phyloP scores from a whole-genome alignment of 1,140 invertebrate genomes.

The Saxidomus purpurata region DNA sequence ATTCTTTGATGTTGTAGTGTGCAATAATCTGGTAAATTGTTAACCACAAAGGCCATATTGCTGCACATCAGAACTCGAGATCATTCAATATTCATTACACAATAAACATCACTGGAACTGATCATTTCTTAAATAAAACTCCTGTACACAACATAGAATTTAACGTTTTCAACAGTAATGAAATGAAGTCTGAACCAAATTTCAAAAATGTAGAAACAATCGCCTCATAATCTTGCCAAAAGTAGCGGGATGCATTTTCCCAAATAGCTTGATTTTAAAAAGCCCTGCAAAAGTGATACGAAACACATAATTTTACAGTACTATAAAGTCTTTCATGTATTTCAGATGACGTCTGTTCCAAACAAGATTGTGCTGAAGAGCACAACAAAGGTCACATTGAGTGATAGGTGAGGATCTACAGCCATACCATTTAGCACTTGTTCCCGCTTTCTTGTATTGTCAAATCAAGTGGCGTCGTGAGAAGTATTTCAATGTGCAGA shows the following conservation, averaged over 20 bases:
- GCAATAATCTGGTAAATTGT: too few species aligned
- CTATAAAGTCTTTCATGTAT: background rate
- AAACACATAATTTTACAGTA: background rate
- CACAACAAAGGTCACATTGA: constrained; percentile 84
- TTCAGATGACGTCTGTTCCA: constrained; percentile 78
- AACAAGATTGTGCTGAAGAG: constrained; percentile 85
- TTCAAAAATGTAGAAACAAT: background rate
- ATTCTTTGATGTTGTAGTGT: too few species aligned
- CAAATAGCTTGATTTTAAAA: too few species aligned
- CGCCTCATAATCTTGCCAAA: background rate
- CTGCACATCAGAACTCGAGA: too few species aligned
- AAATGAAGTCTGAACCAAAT: too few species aligned
- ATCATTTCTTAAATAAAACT: too few species aligned
- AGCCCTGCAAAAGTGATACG: too few species aligned
- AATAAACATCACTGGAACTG: too few species aligned
- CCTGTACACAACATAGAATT: too few species aligned
- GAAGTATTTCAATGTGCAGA: background rate
- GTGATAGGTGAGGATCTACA: constrained; percentile 83
- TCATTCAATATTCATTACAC: too few species aligned
- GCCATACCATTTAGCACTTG: background rate
- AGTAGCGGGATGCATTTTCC: background rate
- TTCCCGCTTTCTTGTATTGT: background rate
- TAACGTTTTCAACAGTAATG: too few species aligned
- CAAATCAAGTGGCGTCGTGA: background rate
- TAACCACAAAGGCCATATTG: too few species aligned